Percentiles rank a stretch among this genome's conserved stretches.
Conservation (phyloP, 2,113 vertebrate genomes). For the Lampris incognitus region DNA sequence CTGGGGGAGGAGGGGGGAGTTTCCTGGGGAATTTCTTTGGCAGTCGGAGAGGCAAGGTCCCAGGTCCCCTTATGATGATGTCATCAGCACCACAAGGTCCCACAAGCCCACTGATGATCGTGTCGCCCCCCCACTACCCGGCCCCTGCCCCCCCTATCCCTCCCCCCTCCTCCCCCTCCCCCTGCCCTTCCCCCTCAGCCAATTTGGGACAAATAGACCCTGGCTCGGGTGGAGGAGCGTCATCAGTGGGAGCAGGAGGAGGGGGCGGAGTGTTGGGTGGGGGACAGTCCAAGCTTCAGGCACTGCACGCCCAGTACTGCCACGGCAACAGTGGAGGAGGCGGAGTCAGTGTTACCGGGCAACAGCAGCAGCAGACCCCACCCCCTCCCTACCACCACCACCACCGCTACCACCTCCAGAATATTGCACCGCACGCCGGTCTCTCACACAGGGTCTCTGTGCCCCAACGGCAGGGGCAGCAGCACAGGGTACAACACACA, state of each 20-base stretch:
- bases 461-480: slow-evolving; percentile 79
- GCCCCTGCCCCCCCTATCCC: slow-evolving; percentile 83
- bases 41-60: slow-evolving; percentile 85
- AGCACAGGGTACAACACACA: slow-evolving; percentile 69
- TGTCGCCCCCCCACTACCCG: slow-evolving; percentile 84
- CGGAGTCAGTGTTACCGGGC: slow-evolving; percentile 66
- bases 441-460: slow-evolving; percentile 72
- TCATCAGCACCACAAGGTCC: slow-evolving; percentile 68
- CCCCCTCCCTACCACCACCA: slow-evolving; percentile 86
- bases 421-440: slow-evolving; percentile 81
- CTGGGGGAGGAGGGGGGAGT: slow-evolving; percentile 68
- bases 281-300: slow-evolving; percentile 89
- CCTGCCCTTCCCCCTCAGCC: slow-evolving; percentile 78
- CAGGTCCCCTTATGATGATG: slow-evolving; percentile 78
- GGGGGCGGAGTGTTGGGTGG: slow-evolving; percentile 69
- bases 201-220: slow-evolving; percentile 58
- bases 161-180: slow-evolving; percentile 79
- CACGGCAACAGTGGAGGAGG: slow-evolving; percentile 82
- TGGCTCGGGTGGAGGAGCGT: slow-evolving; percentile 58
- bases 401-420: slow-evolving; percentile 82
- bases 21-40: slow-evolving; percentile 91
- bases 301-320: slow-evolving; percentile 91
- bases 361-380: slow-evolving; percentile 77
- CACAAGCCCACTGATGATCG: slow-evolving; percentile 74
- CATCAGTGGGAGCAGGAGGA: slow-evolving; percentile 20